phyloP scores from a whole-genome alignment of 2,113 vertebrate species.

The Nothobranchius kuhntae region DNA sequence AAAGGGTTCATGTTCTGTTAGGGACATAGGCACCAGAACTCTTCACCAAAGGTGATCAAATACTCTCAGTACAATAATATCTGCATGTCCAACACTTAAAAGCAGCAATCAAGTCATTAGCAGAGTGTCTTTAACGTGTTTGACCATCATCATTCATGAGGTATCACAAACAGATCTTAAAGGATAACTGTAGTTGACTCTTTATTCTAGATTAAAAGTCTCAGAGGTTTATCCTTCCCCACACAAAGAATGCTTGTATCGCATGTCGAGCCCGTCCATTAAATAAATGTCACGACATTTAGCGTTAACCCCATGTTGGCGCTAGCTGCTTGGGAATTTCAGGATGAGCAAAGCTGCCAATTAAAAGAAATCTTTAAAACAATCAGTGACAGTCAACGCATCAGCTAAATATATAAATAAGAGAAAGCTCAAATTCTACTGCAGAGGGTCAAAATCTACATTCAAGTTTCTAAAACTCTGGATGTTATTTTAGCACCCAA shows the following conservation, averaged over 20 bases:
- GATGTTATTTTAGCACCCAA: not conserved
- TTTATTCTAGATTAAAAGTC: too few relatives aligned
- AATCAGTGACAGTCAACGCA: not conserved
- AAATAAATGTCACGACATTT: conserved; percentile 22
- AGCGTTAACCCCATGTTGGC: not conserved
- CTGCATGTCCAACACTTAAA: too few relatives aligned
- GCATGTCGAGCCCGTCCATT: not conserved
- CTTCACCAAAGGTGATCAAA: too few relatives aligned
- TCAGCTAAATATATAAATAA: not conserved
- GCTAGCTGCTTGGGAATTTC: conserved; percentile 9
- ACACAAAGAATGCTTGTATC: not conserved
- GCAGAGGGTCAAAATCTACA: not conserved
- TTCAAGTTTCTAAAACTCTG: not conserved
- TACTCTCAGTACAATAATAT: too few relatives aligned
- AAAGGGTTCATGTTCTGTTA: too few relatives aligned
- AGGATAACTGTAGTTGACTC: too few relatives aligned
- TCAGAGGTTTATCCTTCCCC: not conserved
- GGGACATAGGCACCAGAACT: too few relatives aligned
- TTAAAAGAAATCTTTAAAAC: not conserved
- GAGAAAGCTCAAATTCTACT: not conserved
- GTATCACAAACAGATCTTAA: too few relatives aligned
- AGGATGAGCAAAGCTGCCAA: not conserved
- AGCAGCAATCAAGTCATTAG: too few relatives aligned
- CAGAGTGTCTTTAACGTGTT: too few relatives aligned
- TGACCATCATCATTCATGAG: too few relatives aligned